phyloP scores from a whole-genome alignment of 2,888 invertebrate genomes.

The Athalia cordata region DNA sequence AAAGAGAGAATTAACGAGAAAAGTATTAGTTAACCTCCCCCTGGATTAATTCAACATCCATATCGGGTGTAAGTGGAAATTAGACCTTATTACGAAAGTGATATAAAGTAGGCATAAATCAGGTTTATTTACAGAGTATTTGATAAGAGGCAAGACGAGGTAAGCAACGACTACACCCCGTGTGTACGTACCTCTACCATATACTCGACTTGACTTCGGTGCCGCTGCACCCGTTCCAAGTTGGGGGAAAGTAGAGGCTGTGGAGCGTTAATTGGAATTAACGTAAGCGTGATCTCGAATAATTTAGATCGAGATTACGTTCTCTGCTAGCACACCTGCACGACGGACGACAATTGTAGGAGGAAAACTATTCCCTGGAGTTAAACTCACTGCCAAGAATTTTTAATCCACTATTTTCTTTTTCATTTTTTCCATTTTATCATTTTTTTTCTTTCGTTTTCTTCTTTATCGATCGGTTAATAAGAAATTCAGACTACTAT shows the following conservation, averaged over 20 bases:
- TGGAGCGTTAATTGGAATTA: slow-evolving; percentile 47
- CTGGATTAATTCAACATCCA: slow-evolving; percentile 7
- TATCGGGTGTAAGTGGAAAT: slow-evolving; percentile 16
- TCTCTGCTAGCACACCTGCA: slow-evolving; percentile 19
- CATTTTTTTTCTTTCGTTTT: background rate
- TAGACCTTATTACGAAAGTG: slow-evolving; percentile 39
- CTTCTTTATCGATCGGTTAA: no score
- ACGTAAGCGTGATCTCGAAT: slow-evolving; percentile 49
- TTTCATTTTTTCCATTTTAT: background rate
- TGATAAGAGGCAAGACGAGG: slow-evolving; percentile 24
- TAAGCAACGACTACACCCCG: background rate
- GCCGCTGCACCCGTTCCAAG: slow-evolving; percentile 8
- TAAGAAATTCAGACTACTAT: no score
- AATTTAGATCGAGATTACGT: slow-evolving; percentile 48
- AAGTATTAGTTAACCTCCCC: slow-evolving; percentile 13
- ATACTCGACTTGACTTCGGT: slow-evolving; percentile 31
- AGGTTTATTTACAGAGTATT: slow-evolving; percentile 43
- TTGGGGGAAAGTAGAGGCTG: background rate
- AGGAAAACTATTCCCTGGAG: background rate
- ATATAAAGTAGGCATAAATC: slow-evolving; percentile 43
- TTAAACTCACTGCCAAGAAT: background rate
- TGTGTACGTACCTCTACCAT: slow-evolving; percentile 17
- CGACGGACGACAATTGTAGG: slow-evolving; percentile 34
- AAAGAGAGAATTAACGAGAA: slow-evolving; percentile 13
- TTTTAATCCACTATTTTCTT: background rate